phyloP scores from a whole-genome alignment of 2,113 vertebrate species.

The Psammodynastes pulverulentus region DNA sequence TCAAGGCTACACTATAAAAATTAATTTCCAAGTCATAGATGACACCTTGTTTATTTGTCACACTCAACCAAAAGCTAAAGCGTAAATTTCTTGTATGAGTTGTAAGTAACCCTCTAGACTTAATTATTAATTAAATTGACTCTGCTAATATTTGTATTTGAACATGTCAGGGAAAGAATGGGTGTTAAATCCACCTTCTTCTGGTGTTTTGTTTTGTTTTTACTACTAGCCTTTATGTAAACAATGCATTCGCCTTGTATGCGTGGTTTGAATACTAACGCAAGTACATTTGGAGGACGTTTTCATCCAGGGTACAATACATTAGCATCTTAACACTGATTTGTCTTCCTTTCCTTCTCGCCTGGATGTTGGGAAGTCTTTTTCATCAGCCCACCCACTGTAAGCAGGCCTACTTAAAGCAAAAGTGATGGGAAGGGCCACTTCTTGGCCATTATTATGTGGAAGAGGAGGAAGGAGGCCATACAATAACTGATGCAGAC shows the following conservation, averaged over 20 bases:
- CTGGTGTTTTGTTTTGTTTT: not conserved
- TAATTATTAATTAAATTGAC: constrained; percentile 10
- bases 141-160: not conserved
- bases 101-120: not conserved
- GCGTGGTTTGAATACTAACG: not conserved
- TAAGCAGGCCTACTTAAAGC: not conserved
- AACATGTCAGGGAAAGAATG: not conserved
- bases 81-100: not conserved
- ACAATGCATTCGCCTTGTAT: not conserved
- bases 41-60: not conserved
- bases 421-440: not conserved
- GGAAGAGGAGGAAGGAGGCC: not conserved
- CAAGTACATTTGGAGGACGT: no score
- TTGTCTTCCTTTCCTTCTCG: not conserved
- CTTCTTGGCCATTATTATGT: not conserved
- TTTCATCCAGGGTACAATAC: not conserved
- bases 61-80: not conserved
- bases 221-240: not conserved
- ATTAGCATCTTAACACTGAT: not conserved
- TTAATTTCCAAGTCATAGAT: not conserved
- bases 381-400: not conserved
- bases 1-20: not conserved
- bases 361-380: not conserved
- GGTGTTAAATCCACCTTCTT: constrained; percentile 13
- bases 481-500: not conserved